phyloP scores from a whole-genome alignment of 2,113 vertebrate genomes.

The Pseudolaguvia tuberculata region DNA sequence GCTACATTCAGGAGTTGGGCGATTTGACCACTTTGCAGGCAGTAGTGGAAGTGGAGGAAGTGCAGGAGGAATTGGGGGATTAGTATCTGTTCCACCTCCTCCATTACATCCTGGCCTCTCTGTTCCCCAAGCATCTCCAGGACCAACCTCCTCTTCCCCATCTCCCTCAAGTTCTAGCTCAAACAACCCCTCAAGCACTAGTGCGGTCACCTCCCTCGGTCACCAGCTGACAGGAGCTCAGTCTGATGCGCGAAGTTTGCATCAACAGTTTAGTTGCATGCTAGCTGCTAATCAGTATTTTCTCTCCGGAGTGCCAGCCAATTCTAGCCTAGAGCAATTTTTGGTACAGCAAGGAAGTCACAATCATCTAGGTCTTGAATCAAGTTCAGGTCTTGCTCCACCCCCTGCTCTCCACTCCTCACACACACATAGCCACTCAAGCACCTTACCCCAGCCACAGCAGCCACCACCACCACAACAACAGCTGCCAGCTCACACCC shows the following conservation, averaged over 20 bases:
- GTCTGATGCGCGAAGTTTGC: constrained; percentile 75
- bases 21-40: constrained; percentile 76
- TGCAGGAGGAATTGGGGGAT: constrained; percentile 70
- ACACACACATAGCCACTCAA: constrained; percentile 67
- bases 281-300: constrained; percentile 79
- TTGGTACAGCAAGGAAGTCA: constrained; percentile 75
- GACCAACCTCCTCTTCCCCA: constrained; percentile 71
- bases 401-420: constrained; percentile 74
- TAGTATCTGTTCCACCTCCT: constrained; percentile 74
- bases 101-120: constrained; percentile 73
- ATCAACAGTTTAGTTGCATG: constrained; percentile 80
- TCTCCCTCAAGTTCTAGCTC: constrained; percentile 72
- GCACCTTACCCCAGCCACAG: constrained; percentile 63
- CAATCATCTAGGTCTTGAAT: constrained; percentile 72
- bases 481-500: constrained; percentile 69
- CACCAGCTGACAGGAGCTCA: constrained; percentile 73
- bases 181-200: constrained; percentile 72
- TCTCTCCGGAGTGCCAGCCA: constrained; percentile 74
- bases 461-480: constrained; percentile 68
- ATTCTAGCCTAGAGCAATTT: constrained; percentile 76
- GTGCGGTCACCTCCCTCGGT: constrained; percentile 72
- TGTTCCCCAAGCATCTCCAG: constrained; percentile 71
- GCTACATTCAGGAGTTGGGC: constrained; percentile 69
- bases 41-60: constrained; percentile 70
- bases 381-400: constrained; percentile 66